Evolutionary conservation across 2,797 vertebrate species (phyloP).

Genomic region (Parauchenoglanis punctatus): DNA sequence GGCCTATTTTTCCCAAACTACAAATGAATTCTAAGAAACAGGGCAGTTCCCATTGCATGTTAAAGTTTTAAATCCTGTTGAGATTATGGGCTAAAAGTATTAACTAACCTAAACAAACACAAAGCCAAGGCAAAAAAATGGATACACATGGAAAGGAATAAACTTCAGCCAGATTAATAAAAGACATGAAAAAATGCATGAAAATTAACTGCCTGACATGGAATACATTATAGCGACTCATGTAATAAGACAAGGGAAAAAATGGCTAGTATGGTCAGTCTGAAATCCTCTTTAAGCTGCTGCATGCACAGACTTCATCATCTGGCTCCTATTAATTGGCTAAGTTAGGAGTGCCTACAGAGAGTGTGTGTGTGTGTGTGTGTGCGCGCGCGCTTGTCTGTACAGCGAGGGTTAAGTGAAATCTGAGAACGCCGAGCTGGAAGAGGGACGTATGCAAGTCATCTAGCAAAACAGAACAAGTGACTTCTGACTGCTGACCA

Average conservation of each 20-base stretch:
- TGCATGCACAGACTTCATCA: constrained; percentile 35
- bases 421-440: constrained; percentile 23
- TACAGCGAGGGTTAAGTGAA: constrained; percentile 11
- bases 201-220: constrained; percentile 3
- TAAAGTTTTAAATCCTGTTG: constrained; percentile 4
- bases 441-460: constrained; percentile 16
- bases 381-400: not conserved
- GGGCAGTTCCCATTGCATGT: not conserved
- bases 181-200: not conserved
- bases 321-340: constrained; percentile 55
- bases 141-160: not conserved
- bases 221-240: not conserved
- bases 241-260: not conserved
- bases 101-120: constrained; percentile 20
- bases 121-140: not conserved
- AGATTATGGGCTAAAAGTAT: constrained; percentile 4
- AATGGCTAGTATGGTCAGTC: not conserved
- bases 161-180: constrained; percentile 12
- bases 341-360: constrained; percentile 29
- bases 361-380: constrained; percentile 5
- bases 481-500: constrained; percentile 44
- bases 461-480: constrained; percentile 39
- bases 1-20: not conserved
- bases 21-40: not conserved
- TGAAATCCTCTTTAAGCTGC: constrained; percentile 14